phyloP scores from a whole-genome alignment of 2,797 vertebrate species.

The Liasis olivaceus region DNA sequence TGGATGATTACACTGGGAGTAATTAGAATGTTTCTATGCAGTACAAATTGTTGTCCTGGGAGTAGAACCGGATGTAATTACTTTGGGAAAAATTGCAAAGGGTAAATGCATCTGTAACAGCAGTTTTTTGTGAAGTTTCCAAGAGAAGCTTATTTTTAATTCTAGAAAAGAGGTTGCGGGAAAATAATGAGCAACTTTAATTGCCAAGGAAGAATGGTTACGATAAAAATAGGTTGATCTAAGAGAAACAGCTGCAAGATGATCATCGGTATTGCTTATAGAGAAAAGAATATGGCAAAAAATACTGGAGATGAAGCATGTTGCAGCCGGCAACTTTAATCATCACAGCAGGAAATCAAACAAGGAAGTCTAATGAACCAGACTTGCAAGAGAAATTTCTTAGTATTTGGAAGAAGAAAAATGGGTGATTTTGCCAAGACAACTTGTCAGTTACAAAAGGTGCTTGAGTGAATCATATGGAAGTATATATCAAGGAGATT shows the following conservation, averaged over 20 bases:
- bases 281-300: neutral
- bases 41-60: conserved; percentile 19
- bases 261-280: conserved; percentile 2
- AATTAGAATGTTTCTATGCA: conserved; percentile 22
- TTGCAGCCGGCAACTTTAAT: conserved; percentile 35
- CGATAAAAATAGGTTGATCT: conserved; percentile 28
- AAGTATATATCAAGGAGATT: conserved; percentile 29
- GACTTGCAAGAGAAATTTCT: conserved; percentile 23
- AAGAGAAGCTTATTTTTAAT: conserved; percentile 25
- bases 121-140: conserved; percentile 11
- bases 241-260: conserved; percentile 28
- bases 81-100: neutral
- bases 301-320: conserved; percentile 25
- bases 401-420: conserved; percentile 38
- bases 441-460: conserved; percentile 30
- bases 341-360: conserved; percentile 48
- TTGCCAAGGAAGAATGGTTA: conserved; percentile 32
- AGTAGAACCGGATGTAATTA: conserved; percentile 41
- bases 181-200: conserved; percentile 27
- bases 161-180: conserved; percentile 4
- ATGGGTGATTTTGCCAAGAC: conserved; percentile 14
- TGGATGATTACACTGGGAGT: conserved; percentile 12
- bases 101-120: neutral
- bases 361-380: conserved; percentile 46
- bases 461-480: conserved; percentile 9